Evolutionary conservation across 2,888 invertebrate species (phyloP), one percentile per base, ranked within the genome.

Genomic region (Caenorhabditis panamensis): DNA sequence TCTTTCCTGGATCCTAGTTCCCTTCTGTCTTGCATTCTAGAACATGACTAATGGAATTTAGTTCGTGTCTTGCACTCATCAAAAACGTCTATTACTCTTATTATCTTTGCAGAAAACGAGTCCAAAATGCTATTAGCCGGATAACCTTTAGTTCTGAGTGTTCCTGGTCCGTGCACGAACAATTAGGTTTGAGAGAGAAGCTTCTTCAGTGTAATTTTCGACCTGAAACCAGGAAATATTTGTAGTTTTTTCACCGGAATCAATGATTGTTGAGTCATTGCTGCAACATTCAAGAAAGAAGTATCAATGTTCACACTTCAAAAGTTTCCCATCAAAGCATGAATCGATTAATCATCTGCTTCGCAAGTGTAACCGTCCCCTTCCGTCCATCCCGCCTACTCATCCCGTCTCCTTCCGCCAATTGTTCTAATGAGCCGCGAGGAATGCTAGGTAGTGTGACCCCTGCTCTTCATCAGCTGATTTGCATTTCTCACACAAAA

Each of bases 401-500:
- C 59, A 24, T 44, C 58, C 22, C 58, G 36, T 22, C n/a, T 37
- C 58, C 58, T 28, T 62, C 37, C 58, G 63, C 63, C 63, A 72
- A 72, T 64, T 72, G 72, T 58, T 53, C 68, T 41, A 54, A 37
- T 67, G 44, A 56, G 41, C 56, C 53, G 47, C 49, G 49, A 31
- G 24, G 53, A 20, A 44, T 53, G 20, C 22, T 47, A 59, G 58
- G 58, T 44, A 44, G 44, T 62, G 63, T 63, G 72, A 72, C 72
- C 72, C 31, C 47, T n/a, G 9, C 73, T 58, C 37, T 9, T 22
- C 41, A 59, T 59, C 73, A 73, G 66, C 73, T 73, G 73, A 73
- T 73, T 73, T 73, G 73, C 72, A 73, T 73, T 36, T 51, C 31
- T 22, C 36, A 49, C 59, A 16, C 24, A 64, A 56, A 63, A 64